A percentile compares a stretch with the other conserved stretches of the same genome.
Evolutionary conservation across 1,140 invertebrate genomes (phyloP).

Genomic region (Orussus abietinus): DNA sequence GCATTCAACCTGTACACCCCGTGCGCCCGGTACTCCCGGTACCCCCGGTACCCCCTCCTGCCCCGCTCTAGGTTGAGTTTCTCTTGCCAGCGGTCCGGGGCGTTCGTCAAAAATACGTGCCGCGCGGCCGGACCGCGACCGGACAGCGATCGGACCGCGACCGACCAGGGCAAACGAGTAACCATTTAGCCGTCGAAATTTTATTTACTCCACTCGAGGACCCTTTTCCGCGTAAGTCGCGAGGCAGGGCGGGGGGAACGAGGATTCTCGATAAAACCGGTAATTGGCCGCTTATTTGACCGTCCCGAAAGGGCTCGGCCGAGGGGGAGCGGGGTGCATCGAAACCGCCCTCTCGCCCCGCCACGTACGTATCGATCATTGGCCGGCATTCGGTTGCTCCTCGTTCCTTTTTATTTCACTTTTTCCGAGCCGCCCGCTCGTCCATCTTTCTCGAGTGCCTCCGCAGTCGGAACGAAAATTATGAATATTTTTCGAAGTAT

Average conservation of each 20-base stretch:
- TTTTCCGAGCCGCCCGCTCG: too few relatives aligned
- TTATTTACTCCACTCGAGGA: too few relatives aligned
- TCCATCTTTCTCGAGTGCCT: conserved; percentile 4
- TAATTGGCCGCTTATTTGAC: conserved; percentile 33
- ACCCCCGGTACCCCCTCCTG: conserved; percentile 8
- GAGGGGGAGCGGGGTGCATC: too few relatives aligned
- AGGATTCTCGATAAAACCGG: conserved; percentile 32
- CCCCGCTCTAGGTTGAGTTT: too few relatives aligned
- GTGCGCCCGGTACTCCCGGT: conserved; percentile 19
- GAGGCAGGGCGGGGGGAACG: neutral
- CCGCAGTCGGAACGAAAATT: neutral
- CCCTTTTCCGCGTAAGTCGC: too few relatives aligned
- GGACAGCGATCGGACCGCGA: too few relatives aligned
- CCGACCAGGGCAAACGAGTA: too few relatives aligned
- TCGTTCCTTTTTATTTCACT: too few relatives aligned
- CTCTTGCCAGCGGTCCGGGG: conserved; percentile 2
- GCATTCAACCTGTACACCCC: conserved; percentile 23
- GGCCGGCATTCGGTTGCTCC: too few relatives aligned
- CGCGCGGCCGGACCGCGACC: conserved; percentile 16
- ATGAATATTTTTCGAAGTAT: conserved; percentile 1
- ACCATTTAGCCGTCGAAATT: too few relatives aligned
- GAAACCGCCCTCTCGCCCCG: conserved; percentile 15
- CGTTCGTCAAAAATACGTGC: conserved; percentile 31
- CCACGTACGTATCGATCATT: too few relatives aligned
- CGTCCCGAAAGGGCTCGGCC: conserved; percentile 24